phyloP scores from a whole-genome alignment of 1,140 invertebrate genomes.

The Apis dorsata region DNA sequence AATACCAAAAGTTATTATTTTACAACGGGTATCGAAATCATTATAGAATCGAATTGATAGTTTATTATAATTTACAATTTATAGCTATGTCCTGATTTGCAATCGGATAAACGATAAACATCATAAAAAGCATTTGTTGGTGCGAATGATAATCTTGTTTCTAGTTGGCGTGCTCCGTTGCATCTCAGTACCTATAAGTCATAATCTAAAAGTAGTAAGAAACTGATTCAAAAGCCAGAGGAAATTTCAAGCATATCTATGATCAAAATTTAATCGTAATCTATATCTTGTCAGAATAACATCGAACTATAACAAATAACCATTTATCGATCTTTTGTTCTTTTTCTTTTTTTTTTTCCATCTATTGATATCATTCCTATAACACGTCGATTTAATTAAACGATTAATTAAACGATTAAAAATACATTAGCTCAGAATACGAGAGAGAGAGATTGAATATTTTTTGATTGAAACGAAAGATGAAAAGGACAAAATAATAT shows the following conservation, averaged over 20 bases:
- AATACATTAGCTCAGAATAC: too few relatives aligned
- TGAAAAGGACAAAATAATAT: too few relatives aligned
- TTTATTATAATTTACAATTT: background rate
- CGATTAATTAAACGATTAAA: too few relatives aligned
- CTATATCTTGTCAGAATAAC: background rate
- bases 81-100: background rate
- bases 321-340: background rate
- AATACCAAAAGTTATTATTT: too few relatives aligned
- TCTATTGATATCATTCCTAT: too few relatives aligned
- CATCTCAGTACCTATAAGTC: background rate
- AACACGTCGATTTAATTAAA: too few relatives aligned
- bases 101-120: background rate
- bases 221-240: background rate
- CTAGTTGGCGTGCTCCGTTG: background rate
- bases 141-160: background rate
- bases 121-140: background rate
- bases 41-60: too few relatives aligned
- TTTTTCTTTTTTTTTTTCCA: too few relatives aligned
- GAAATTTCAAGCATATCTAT: background rate
- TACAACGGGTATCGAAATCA: too few relatives aligned
- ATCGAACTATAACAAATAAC: background rate
- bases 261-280: background rate
- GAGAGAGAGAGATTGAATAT: too few relatives aligned
- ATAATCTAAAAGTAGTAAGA: background rate
- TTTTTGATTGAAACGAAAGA: too few relatives aligned